Evolutionary conservation across 2,797 vertebrate species (phyloP).

Genomic region (Cirrhinus mrigala): DNA sequence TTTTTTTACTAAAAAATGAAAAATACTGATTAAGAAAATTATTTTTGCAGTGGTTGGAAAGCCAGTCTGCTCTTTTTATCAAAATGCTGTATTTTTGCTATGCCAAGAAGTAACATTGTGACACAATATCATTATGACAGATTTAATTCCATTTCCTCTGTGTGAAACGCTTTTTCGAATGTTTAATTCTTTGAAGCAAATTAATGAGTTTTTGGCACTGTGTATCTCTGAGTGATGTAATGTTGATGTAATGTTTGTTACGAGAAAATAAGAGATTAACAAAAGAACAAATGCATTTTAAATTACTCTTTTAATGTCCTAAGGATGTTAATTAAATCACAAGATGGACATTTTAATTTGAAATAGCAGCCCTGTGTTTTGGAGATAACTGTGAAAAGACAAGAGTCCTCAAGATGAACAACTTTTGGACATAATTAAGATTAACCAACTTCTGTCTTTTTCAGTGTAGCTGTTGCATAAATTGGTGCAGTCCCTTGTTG

Average conservation of each 20-base stretch:
- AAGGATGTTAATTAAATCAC: conserved; percentile 6
- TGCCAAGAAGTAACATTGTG: not conserved
- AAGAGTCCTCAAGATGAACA: not conserved
- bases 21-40: not conserved
- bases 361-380: not conserved
- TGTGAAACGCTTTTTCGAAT: not conserved
- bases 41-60: not conserved
- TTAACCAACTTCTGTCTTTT: conserved; percentile 17
- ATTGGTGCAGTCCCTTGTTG: not conserved
- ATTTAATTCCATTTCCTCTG: not conserved
- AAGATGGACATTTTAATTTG: conserved; percentile 1
- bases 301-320: not conserved
- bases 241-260: not conserved
- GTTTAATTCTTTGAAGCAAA: not conserved
- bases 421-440: not conserved
- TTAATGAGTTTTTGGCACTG: not conserved
- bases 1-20: not conserved
- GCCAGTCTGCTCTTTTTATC: not conserved
- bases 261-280: not conserved
- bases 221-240: not conserved
- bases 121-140: not conserved
- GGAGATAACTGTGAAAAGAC: not conserved
- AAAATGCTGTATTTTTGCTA: not conserved
- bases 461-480: conserved; percentile 14
- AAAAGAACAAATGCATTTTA: not conserved